These are phyloP conservation scores for Cebidichthys violaceus DNA, from an alignment of 2,113 vertebrate species.

Conservation along the genomic window DNA sequence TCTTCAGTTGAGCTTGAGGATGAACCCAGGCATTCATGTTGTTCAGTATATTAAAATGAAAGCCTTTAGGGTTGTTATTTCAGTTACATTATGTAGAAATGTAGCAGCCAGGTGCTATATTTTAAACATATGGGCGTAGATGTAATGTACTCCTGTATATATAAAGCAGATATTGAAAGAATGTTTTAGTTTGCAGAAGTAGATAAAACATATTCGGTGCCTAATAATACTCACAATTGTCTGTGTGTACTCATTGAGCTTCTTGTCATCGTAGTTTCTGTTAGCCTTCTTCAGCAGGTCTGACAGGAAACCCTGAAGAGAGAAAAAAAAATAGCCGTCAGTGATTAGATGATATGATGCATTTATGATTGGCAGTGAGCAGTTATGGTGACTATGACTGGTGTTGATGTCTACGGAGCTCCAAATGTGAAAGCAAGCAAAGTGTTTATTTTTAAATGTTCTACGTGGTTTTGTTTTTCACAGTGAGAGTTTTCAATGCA, in stretches of 20 bases:
- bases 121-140: not conserved
- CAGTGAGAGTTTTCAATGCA: not conserved
- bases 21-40: not conserved
- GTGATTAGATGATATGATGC: not conserved
- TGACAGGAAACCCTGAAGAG: conserved; percentile 91
- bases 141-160: not conserved
- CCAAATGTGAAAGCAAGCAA: not conserved
- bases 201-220: not conserved
- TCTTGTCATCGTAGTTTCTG: conserved; percentile 92
- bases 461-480: conserved; percentile 7
- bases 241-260: conserved; percentile 95
- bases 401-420: not conserved
- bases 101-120: not conserved
- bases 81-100: conserved; percentile 9
- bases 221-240: conserved; percentile 89
- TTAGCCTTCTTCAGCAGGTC: conserved; percentile 97
- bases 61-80: conserved; percentile 3
- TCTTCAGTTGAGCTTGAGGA: conserved; percentile 20
- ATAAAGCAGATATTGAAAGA: not conserved
- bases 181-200: not conserved
- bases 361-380: not conserved
- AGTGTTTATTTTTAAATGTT: not conserved
- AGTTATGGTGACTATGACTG: not conserved
- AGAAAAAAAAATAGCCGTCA: not conserved
- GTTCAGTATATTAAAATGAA: conserved; percentile 23